Base-by-base conservation (phyloP, 2,888 invertebrate genomes). In the Tyria jacobaeae region DNA sequence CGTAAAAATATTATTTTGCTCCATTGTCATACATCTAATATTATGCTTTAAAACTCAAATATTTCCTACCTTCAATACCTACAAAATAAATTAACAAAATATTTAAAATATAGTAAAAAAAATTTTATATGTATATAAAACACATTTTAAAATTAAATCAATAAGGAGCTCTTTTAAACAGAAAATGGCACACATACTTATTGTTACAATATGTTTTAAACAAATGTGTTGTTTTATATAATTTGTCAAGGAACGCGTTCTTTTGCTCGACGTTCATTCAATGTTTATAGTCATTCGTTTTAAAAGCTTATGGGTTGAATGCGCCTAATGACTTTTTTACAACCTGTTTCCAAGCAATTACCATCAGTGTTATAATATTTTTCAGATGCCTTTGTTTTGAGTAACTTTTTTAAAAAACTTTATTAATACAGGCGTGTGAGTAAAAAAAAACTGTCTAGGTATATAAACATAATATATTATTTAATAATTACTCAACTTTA, bases 281-380 rank as follows among this genome's bases (percentile, higher is more conserved):
- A 17, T 35, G 10, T 44, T 1, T 41, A 10, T 21, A 17, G 41
- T 4, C 1, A 44, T 21, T 44, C 21, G 4, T 21, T 21, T 5
- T 44, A 54, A n/a, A 41, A 54, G 27, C 39, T 39, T 53, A 53
- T 31, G 3, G 4, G n/a, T n/a, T n/a, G n/a, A n/a, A n/a, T n/a
- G n/a, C n/a, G n/a, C n/a, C n/a, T n/a, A n/a, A n/a, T n/a, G n/a
- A n/a, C n/a, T n/a, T 39, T 15, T 27, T 53, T 27, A 39, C 25
- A 53, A 27, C 25, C 39, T 53, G 39, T 39, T 39, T 53, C 39
- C 27, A 39, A 39, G 10, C n/a, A 37, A 53, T 37, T 52, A n/a
- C 34, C n/a, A 52, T 24, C 12, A 37, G 37, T 37, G 37, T 37
- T 15, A n/a, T 53, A 39, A 53, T n/a, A 35, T 51, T 35, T 51